phyloP scores from a whole-genome alignment of 1,140 invertebrate species.

The Drosophila biarmipes region DNA sequence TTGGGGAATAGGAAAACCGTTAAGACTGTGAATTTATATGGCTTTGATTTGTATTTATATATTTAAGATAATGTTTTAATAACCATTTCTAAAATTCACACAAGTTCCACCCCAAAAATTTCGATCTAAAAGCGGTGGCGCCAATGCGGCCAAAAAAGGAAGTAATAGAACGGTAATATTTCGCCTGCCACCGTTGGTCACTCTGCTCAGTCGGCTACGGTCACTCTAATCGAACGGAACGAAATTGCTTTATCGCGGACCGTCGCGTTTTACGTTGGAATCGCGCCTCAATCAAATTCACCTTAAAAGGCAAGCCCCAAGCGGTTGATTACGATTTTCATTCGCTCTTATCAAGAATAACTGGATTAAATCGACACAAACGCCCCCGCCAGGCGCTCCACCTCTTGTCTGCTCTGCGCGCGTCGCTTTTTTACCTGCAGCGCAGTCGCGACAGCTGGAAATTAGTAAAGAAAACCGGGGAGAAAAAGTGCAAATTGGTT shows the following conservation, averaged over 20 bases:
- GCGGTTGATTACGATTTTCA: slow-evolving; percentile 1
- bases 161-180: not conserved
- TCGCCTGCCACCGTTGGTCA: not conserved
- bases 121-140: not conserved
- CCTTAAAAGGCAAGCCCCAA: not conserved
- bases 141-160: not conserved
- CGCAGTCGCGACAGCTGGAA: slow-evolving; percentile 42
- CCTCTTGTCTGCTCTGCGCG: slow-evolving; percentile 20
- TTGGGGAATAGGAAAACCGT: not conserved
- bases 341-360: slow-evolving; percentile 1
- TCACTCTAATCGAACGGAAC: slow-evolving; percentile 2
- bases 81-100: too few species aligned
- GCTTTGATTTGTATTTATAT: too few species aligned
- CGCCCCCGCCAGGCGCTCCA: slow-evolving; percentile 19
- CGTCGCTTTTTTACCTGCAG: slow-evolving; percentile 43
- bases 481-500: slow-evolving; percentile 51
- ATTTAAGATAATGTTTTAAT: too few species aligned
- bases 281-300: slow-evolving; percentile 9
- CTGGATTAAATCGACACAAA: not conserved
- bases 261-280: slow-evolving; percentile 3
- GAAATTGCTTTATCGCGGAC: not conserved
- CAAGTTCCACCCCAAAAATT: not conserved
- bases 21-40: not conserved
- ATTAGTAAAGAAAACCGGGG: slow-evolving; percentile 26
- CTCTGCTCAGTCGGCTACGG: not conserved